Evolutionary conservation across 2,888 invertebrate genomes (phyloP).

Genomic region (Caenorhabditis becei): DNA sequence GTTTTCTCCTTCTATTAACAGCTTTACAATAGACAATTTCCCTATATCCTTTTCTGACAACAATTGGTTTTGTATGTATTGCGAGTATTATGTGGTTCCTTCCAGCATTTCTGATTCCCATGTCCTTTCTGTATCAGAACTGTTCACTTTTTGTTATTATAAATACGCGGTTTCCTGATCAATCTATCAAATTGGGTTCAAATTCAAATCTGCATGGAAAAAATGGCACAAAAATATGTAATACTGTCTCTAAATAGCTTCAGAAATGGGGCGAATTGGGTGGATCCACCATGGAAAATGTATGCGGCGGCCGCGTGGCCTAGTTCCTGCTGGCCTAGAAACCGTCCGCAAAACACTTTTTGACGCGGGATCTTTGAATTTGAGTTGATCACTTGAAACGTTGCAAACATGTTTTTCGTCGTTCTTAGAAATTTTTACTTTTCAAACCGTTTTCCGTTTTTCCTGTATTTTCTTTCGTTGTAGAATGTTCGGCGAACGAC

Average conservation of each 20-base stretch:
- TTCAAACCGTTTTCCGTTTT: no score
- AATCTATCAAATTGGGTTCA: no score
- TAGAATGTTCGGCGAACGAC: slow-evolving; percentile 33
- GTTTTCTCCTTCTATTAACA: slow-evolving; percentile 15
- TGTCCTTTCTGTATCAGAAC: slow-evolving; percentile 33
- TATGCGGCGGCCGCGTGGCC: no score
- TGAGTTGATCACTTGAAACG: not conserved
- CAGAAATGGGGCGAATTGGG: no score
- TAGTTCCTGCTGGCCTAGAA: not conserved
- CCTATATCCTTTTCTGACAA: slow-evolving; percentile 2
- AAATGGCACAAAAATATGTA: no score
- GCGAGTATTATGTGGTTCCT: slow-evolving; percentile 26
- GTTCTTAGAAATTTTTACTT: not conserved
- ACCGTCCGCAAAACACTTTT: not conserved
- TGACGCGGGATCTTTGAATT: not conserved
- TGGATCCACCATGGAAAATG: no score
- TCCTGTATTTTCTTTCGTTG: not conserved
- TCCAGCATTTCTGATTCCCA: slow-evolving; percentile 33
- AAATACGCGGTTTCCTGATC: slow-evolving; percentile 16
- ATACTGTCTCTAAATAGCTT: no score
- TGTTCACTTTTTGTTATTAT: slow-evolving; percentile 28
- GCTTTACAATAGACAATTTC: slow-evolving; percentile 22
- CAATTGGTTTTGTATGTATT: slow-evolving; percentile 23
- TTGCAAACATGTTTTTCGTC: not conserved
- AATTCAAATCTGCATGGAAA: no score